phyloP scores from a whole-genome alignment of 2,888 invertebrate species.

The Syritta pipiens region DNA sequence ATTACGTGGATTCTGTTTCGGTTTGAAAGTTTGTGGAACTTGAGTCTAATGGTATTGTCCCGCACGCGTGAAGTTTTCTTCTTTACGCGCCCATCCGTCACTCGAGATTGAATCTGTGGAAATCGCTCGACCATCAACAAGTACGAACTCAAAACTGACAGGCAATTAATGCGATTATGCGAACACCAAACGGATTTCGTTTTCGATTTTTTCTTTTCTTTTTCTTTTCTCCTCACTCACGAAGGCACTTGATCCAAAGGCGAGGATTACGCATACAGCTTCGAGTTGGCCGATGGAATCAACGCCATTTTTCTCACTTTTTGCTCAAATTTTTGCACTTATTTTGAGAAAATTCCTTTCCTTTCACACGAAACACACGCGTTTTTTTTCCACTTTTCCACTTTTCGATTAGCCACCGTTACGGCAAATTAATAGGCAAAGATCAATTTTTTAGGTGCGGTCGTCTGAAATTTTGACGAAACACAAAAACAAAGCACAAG shows the following conservation, averaged over 20 bases:
- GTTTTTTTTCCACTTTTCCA: conserved; percentile 24
- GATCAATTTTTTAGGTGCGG: conserved; percentile 64
- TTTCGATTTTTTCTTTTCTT: conserved; percentile 19
- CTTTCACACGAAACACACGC: background rate
- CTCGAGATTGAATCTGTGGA: conserved; percentile 30
- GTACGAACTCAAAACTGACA: conserved; percentile 41
- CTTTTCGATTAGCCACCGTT: too few relatives aligned
- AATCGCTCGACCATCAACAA: conserved; percentile 52
- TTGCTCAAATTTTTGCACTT: background rate
- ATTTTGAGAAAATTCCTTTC: too few relatives aligned
- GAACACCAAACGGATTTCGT: conserved; percentile 17
- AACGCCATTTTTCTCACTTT: conserved; percentile 2
- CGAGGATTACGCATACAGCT: conserved; percentile 9
- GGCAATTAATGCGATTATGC: conserved; percentile 30
- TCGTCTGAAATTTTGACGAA: conserved; percentile 54
- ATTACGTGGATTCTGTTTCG: conserved; percentile 19
- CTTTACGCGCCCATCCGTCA: conserved; percentile 23
- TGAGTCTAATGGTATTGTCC: conserved; percentile 43
- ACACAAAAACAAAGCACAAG: conserved; percentile 61
- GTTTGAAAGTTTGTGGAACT: conserved; percentile 48
- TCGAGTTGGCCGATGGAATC: conserved; percentile 20
- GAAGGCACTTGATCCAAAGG: conserved; percentile 24
- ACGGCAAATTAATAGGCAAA: conserved; percentile 1
- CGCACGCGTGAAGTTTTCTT: conserved; percentile 52
- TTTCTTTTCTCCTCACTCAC: background rate